Evolutionary conservation across 2,888 invertebrate species (phyloP).

Genomic region (Orthonevra nobilis): DNA sequence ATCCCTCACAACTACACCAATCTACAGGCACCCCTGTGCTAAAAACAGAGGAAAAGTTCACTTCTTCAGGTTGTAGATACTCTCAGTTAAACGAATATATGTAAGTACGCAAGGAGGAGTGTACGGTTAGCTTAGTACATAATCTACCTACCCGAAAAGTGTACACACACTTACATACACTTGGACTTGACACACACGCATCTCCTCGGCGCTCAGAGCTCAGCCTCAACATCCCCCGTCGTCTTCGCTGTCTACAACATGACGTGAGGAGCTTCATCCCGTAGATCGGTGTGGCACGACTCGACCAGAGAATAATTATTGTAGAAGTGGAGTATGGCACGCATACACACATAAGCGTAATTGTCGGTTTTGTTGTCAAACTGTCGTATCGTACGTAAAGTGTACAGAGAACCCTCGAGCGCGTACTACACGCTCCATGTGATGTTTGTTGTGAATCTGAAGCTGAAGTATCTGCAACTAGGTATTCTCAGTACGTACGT

Average conservation of each 20-base stretch:
- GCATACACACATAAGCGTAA: slow-evolving; percentile 46
- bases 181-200: too few species aligned
- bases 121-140: slow-evolving; percentile 65
- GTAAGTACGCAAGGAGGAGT: slow-evolving; percentile 68
- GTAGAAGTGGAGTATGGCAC: slow-evolving; percentile 18
- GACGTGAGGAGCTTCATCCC: slow-evolving; percentile 4
- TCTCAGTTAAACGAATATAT: slow-evolving; percentile 48
- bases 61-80: slow-evolving; percentile 59
- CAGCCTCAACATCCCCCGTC: slow-evolving; percentile 48
- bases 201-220: too few species aligned
- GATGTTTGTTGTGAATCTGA: slow-evolving; percentile 65
- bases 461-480: slow-evolving; percentile 66
- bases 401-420: slow-evolving; percentile 51
- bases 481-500: slow-evolving; percentile 67
- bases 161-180: slow-evolving; percentile 42
- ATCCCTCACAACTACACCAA: slow-evolving; percentile 17
- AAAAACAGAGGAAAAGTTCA: slow-evolving; percentile 48
- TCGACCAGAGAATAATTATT: slow-evolving; percentile 29
- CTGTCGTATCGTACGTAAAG: slow-evolving; percentile 24
- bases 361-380: slow-evolving; percentile 42
- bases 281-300: slow-evolving; percentile 12
- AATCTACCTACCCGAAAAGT: slow-evolving; percentile 67
- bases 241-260: slow-evolving; percentile 14
- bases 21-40: slow-evolving; percentile 47
- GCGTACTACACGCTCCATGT: slow-evolving; percentile 39